Evolutionary conservation across 2,113 vertebrate species (phyloP).

Genomic region (Taurulus bubalis): DNA sequence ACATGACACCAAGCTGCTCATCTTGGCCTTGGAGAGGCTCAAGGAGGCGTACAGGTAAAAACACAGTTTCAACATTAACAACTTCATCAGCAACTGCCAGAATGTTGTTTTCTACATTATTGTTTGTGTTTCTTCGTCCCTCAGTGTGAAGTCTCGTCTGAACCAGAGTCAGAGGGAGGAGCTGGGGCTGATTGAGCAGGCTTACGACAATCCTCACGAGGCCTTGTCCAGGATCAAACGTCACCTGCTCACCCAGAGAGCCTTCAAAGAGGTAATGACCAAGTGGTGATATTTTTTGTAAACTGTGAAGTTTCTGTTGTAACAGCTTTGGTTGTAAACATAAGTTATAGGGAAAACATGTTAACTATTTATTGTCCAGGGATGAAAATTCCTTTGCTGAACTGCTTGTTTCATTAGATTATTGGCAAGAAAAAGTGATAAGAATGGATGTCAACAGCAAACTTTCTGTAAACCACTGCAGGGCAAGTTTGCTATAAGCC

Average conservation of each 20-base stretch:
- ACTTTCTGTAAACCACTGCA: neutral
- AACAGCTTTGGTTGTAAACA: neutral
- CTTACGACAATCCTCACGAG: conserved; percentile 98
- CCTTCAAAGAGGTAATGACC: conserved; percentile 94
- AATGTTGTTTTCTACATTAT: neutral
- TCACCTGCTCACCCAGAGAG: conserved; percentile 98
- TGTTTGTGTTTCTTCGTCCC: neutral
- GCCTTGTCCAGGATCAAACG: conserved; percentile 98
- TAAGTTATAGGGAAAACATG: too few relatives aligned
- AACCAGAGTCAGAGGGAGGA: conserved; percentile 99
- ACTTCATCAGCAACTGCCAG: neutral
- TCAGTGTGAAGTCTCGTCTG: conserved; percentile 96
- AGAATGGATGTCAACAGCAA: neutral
- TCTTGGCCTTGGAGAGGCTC: conserved; percentile 95
- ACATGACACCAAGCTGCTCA: conserved; percentile 98
- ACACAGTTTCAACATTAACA: neutral
- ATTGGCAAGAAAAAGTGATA: neutral
- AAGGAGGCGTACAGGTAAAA: conserved; percentile 98
- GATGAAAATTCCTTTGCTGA: too few relatives aligned
- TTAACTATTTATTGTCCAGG: neutral
- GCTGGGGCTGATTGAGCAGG: conserved; percentile 96
- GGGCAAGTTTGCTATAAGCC: neutral
- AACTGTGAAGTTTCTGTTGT: neutral
- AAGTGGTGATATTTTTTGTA: neutral
- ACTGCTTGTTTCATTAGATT: neutral